Evolutionary conservation across 2,888 invertebrate species (phyloP).

Genomic region (Scaptomyza caliginosa): DNA sequence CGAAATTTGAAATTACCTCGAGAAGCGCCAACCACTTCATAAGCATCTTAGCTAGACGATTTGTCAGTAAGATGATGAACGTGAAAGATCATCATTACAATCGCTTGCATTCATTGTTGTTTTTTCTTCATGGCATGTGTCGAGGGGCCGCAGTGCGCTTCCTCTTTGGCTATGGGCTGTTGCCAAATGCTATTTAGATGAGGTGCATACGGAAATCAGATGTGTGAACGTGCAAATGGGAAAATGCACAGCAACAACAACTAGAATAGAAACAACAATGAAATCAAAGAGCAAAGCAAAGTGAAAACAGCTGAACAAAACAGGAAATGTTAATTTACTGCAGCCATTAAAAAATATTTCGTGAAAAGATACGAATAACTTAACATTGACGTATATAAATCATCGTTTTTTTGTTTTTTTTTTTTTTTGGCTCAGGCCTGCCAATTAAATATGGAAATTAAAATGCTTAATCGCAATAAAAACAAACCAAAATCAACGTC

Average conservation of each 20-base stretch:
- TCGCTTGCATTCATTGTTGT: constrained; percentile 24
- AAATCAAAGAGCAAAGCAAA: constrained; percentile 27
- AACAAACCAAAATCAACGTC: constrained; percentile 53
- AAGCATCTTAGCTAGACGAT: constrained; percentile 1
- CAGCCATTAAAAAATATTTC: constrained; percentile 18
- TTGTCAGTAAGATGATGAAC: constrained; percentile 16
- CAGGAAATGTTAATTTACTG: constrained; percentile 69
- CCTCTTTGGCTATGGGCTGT: constrained; percentile 71
- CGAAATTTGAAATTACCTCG: constrained; percentile 70
- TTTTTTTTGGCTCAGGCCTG: constrained; percentile 31
- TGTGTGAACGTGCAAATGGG: constrained; percentile 43
- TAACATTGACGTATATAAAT: constrained; percentile 22
- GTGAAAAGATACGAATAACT: constrained; percentile 2
- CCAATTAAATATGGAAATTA: constrained; percentile 73
- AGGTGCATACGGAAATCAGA: constrained; percentile 72
- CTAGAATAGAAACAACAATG: constrained; percentile 7
- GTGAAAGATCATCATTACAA: constrained; percentile 50
- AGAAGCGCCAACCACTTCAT: constrained; percentile 48
- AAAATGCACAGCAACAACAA: constrained; percentile 9
- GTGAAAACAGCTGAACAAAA: constrained; percentile 25
- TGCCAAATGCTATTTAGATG: constrained; percentile 75
- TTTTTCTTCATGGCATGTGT: constrained; percentile 62
- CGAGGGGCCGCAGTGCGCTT: constrained; percentile 58
- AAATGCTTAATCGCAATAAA: constrained; percentile 25
- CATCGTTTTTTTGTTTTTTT: no score